phyloP scores from a whole-genome alignment of 1,140 invertebrate species.

The Megalonaias nervosa region DNA sequence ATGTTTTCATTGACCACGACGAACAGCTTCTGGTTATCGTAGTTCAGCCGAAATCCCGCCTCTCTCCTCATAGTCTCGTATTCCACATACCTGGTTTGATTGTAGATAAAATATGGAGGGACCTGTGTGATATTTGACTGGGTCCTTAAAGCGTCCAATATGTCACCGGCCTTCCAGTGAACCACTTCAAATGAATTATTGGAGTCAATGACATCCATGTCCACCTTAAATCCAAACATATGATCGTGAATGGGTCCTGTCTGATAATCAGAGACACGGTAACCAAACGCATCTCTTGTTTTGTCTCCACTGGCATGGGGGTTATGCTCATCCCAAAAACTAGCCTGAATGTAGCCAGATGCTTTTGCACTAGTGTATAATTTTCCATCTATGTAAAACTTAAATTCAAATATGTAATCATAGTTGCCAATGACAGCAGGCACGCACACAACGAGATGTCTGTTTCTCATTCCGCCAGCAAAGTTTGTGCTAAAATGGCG shows the following conservation, averaged over 20 bases:
- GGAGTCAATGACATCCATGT: constrained; percentile 49
- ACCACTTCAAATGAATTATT: constrained; percentile 50
- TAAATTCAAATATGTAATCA: constrained; percentile 46
- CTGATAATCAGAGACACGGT: constrained; percentile 33
- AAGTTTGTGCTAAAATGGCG: constrained; percentile 7
- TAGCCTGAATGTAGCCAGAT: constrained; percentile 43
- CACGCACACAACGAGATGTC: constrained; percentile 15
- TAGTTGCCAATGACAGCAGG: constrained; percentile 27
- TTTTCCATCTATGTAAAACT: constrained; percentile 36
- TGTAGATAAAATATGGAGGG: constrained; percentile 11
- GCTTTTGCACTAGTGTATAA: constrained; percentile 22
- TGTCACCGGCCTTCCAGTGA: constrained; percentile 29
- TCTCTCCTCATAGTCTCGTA: constrained; percentile 15
- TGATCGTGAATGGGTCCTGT: constrained; percentile 57
- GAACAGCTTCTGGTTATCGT: constrained; percentile 9
- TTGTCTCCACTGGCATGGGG: constrained; percentile 21
- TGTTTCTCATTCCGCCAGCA: constrained; percentile 9
- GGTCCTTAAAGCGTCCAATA: constrained; percentile 19
- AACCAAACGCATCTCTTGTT: constrained; percentile 42
- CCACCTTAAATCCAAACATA: constrained; percentile 57
- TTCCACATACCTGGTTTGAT: constrained; percentile 10
- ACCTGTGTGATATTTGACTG: constrained; percentile 14
- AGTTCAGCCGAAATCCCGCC: constrained; percentile 4
- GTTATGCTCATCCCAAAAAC: constrained; percentile 34
- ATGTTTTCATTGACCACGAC: constrained; percentile 28